These are phyloP conservation scores for Pleuronectes platessa DNA, from an alignment of 2,113 vertebrate genomes.

Conservation along the genomic window DNA sequence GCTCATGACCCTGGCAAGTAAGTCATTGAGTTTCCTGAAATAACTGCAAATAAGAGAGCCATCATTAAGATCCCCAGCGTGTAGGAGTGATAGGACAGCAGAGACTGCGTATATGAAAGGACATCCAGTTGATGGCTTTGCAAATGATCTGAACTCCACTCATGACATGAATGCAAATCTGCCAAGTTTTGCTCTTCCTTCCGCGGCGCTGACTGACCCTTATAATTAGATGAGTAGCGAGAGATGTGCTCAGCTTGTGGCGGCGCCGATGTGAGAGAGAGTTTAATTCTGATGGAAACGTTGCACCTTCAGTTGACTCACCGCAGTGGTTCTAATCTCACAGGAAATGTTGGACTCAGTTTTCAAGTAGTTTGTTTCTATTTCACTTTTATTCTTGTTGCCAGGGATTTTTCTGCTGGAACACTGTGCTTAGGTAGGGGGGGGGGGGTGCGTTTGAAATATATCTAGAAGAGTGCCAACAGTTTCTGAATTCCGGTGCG, in stretches of 20 bases:
- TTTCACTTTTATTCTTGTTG: slow-evolving; percentile 3
- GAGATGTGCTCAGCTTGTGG: slow-evolving; percentile 55
- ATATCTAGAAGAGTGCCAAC: background rate
- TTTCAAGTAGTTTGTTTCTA: background rate
- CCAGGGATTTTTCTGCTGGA: background rate
- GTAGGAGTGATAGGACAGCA: slow-evolving; percentile 68
- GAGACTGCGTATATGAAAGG: slow-evolving; percentile 70
- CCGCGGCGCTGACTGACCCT: slow-evolving; percentile 57
- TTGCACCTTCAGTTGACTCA: slow-evolving; percentile 33
- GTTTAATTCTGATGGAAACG: slow-evolving; percentile 41
- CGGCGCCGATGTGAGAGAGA: slow-evolving; percentile 35
- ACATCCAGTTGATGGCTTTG: slow-evolving; percentile 76
- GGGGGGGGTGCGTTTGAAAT: background rate
- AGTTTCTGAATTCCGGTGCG: background rate
- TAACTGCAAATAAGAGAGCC: slow-evolving; percentile 82
- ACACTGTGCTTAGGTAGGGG: background rate
- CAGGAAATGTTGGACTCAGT: slow-evolving; percentile 7
- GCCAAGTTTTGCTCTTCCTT: slow-evolving; percentile 56
- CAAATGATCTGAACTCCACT: slow-evolving; percentile 78
- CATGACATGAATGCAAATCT: slow-evolving; percentile 75
- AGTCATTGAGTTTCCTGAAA: slow-evolving; percentile 81
- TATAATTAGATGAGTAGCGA: slow-evolving; percentile 68
- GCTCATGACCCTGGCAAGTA: slow-evolving; percentile 80
- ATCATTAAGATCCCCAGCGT: slow-evolving; percentile 77
- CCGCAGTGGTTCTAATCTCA: slow-evolving; percentile 21